A percentile compares a stretch with the other conserved stretches of the same genome.
phyloP scores from a whole-genome alignment of 2,888 invertebrate genomes.

The Caprella mutica region DNA sequence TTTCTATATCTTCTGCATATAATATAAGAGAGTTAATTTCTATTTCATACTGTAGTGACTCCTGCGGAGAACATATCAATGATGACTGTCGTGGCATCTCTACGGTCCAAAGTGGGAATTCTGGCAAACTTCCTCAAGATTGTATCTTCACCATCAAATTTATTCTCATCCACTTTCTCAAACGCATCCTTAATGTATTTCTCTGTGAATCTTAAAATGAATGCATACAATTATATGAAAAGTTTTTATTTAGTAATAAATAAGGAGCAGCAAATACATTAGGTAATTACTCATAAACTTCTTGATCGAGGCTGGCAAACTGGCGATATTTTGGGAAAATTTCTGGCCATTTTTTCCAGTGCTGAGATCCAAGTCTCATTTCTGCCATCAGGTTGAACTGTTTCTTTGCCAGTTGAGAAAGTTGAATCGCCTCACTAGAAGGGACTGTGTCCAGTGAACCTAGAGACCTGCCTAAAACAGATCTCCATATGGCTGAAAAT shows the following conservation, averaged over 20 bases:
- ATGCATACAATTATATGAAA: too few species aligned
- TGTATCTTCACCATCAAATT: too few species aligned
- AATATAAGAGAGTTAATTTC: too few species aligned
- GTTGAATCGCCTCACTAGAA: not conserved
- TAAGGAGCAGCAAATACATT: too few species aligned
- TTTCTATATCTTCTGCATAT: too few species aligned
- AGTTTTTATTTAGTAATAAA: too few species aligned
- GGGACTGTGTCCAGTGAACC: not conserved
- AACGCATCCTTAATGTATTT: too few species aligned
- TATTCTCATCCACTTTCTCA: too few species aligned
- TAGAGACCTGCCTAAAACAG: not conserved
- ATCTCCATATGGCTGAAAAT: not conserved
- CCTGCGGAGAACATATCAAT: constrained; percentile 11
- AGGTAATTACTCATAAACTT: not conserved
- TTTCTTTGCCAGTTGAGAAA: not conserved
- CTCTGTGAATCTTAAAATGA: too few species aligned
- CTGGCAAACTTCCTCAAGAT: not conserved
- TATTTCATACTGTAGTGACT: constrained; percentile 11
- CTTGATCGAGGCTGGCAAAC: constrained; percentile 3
- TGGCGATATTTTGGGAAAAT: constrained; percentile 4
- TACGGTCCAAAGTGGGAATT: not conserved
- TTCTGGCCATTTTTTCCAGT: not conserved
- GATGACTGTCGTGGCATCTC: constrained; percentile 13
- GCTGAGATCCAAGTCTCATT: not conserved
- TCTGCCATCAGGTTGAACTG: constrained; percentile 6